phyloP scores from a whole-genome alignment of 53 echinoderm and acorn worm species.

The Apostichopus leukothele region DNA sequence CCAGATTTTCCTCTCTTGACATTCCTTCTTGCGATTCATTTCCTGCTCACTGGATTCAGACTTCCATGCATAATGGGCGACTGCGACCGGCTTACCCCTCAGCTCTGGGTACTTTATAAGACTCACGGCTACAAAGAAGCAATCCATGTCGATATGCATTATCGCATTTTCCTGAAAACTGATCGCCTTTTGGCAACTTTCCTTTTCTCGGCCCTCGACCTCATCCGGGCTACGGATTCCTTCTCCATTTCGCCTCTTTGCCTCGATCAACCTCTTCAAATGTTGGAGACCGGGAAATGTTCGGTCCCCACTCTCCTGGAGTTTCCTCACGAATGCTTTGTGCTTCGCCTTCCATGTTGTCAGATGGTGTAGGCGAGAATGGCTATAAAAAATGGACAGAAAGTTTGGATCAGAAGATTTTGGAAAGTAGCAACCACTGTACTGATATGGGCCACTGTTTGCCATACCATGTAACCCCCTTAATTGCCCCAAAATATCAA shows the following conservation, averaged over 20 bases:
- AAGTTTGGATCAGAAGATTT: slow-evolving; percentile 86
- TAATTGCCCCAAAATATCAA: neutral
- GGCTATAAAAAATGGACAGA: slow-evolving; percentile 84
- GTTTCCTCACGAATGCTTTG: slow-evolving; percentile 85
- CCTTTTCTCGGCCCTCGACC: neutral
- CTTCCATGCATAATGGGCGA: slow-evolving; percentile 85
- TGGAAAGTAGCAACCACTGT: slow-evolving; percentile 50
- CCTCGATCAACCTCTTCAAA: slow-evolving; percentile 39
- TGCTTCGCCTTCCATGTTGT: slow-evolving; percentile 94
- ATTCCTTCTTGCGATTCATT: slow-evolving; percentile 56
- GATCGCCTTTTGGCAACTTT: neutral
- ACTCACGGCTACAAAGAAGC: slow-evolving; percentile 95
- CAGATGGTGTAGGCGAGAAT: slow-evolving; percentile 92
- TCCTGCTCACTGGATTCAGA: slow-evolving; percentile 51
- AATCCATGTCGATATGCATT: slow-evolving; percentile 98
- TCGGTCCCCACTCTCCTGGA: slow-evolving; percentile 71
- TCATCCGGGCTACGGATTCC: neutral
- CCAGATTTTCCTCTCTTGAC: slow-evolving; percentile 60
- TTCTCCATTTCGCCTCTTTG: neutral
- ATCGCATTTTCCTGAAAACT: slow-evolving; percentile 32
- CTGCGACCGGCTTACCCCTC: slow-evolving; percentile 87
- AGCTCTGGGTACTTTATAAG: slow-evolving; percentile 84
- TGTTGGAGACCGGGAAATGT: slow-evolving; percentile 76
- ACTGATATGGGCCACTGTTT: neutral
- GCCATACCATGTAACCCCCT: neutral